Evolutionary conservation across 2,797 vertebrate species (phyloP), one percentile per base, ranked within the genome.

Genomic region (Gorsachius magnificus): DNA sequence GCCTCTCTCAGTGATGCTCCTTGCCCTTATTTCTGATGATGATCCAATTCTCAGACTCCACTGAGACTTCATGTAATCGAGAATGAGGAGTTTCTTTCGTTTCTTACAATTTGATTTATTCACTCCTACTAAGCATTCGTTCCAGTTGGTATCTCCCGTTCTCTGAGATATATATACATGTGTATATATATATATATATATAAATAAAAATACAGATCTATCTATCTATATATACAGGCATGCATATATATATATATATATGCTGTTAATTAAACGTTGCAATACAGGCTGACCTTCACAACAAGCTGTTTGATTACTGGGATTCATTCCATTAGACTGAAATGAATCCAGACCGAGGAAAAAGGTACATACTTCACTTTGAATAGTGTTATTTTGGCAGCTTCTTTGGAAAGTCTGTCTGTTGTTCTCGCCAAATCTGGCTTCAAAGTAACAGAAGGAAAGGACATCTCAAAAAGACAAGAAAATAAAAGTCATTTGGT

Each of bases 291-390:
- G 89, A 95, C 91, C 85, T 95, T 96, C 91, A 83, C 65, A 86
- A 70, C 77, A 81, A 95, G 91, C 96, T 95, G 53, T 57, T 89
- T 94, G 76, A 56, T 69, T 81, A 64, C 82, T 69, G 76, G 76
- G 82, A 84, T 87, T 90, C 84, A 82, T 90, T 95, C 85, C 82
- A 89, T 66, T 64, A 80, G 50, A 61, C 51, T 75, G 87, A 94
- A 90, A 88, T 33, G 3, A 58, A 83, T 79, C 61, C 72, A 89
- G 72, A n/a, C 53, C 0, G 6, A 83, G 38, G 79, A 45, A 94
- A 85, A 86, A 93, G 85, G 56, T 87, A 60, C 35, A 51, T 11
- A 17, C 48, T 86, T 85, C 65, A 58, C 85, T 93, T 78, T 63
- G 72, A 69, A 31, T 65, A 78, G 69, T 41, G 79, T 51, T 81